Base-by-base conservation (phyloP, 2,888 invertebrate genomes). In the Erebia palarica region DNA sequence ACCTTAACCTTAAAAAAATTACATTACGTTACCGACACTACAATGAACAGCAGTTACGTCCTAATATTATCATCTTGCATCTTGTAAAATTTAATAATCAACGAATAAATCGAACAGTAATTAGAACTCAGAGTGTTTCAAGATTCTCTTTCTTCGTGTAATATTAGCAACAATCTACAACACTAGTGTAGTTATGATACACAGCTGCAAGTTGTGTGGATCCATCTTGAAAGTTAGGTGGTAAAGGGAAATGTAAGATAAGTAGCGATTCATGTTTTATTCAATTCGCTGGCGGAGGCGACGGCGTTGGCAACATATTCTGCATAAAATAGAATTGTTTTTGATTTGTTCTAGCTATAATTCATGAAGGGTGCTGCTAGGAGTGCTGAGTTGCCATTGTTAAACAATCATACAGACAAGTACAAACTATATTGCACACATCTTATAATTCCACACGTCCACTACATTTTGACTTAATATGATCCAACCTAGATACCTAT, bases 231-330 rank as follows among this genome's bases (percentile, higher is more conserved):
- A 71, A 71, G 67, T 71, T 57, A 71, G 64, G 36, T 49, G 66
- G 71, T 69, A 69, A 72, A 67, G 49, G 61, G 47, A 65, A 69
- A 72, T 73, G 71, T 72, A 64, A 73, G 73, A 73, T 69, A 71
- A 73, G 73, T 73, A 73, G n/a, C 49, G 71, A 73, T 69, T 79
- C 78, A 75, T 75, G 73, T 75, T 73, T 75, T 75, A 75, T 75
- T 73, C 73, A 75, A 67, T 71, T 68, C 73, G 71, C 68, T 14
- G 73, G 49, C 65, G 73, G 71, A 53, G 58, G 68, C 63, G 69
- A 64, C 58, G 71, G 60, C 60, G 73, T 69, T 66, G 55, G 60
- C 68, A 71, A 69, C 68, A 73, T 69, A 75, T 73, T 73, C 72
- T 67, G 67, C 73, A 73, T 73, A 71, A 75, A 73, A 73, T 73